Evolutionary conservation across 2,797 vertebrate genomes (phyloP), one percentile per base, ranked within the genome.

Genomic region (Eulemur rubriventer): DNA sequence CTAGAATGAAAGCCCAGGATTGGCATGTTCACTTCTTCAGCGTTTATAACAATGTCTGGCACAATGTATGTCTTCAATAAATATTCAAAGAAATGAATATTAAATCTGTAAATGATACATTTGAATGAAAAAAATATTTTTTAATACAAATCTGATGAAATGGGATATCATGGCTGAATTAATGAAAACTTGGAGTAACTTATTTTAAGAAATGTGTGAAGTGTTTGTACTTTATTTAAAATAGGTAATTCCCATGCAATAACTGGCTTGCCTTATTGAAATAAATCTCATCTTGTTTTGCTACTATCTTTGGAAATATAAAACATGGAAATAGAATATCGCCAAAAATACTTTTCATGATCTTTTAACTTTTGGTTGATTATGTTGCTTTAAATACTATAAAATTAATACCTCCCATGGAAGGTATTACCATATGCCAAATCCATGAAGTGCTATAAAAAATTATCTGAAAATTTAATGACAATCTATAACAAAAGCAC

Each of bases 111-210:
- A 92, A 59, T 61, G 2, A 76, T 76, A 50, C 26, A 72, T 89
- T 79, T 92, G 67, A 76, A 75, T 86, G n/a, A 81, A 2, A 73
- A 91, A 91, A 91, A 48, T 7, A 26, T 50, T 83, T 83, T 95
- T 30, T 16, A 83, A 55, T 43, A 61, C 5, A 70, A 35, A n/a
- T 70, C 18, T 84, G 38, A 70, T 79, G 35, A 84, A 84, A 82
- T 12, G 4, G 6, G 9, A 46, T 63, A 55, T 33, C 75, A 50
- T 43, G 26, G 18, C 46, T 79, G 85, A 79, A 63, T 57, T 79
- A 79, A 82, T 69, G 38, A 84, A 70, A 52, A 70, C 43, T 20
- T 63, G 80, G 28, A 85, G n/a, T 48, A 83, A 91, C 22, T 57
- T 57, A 22, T 75, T 94, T 59, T 28, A 18, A 57, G 24, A 35